These are phyloP conservation scores for Xylota sylvarum DNA, from an alignment of 2,888 invertebrate genomes.

Conservation along the genomic window DNA sequence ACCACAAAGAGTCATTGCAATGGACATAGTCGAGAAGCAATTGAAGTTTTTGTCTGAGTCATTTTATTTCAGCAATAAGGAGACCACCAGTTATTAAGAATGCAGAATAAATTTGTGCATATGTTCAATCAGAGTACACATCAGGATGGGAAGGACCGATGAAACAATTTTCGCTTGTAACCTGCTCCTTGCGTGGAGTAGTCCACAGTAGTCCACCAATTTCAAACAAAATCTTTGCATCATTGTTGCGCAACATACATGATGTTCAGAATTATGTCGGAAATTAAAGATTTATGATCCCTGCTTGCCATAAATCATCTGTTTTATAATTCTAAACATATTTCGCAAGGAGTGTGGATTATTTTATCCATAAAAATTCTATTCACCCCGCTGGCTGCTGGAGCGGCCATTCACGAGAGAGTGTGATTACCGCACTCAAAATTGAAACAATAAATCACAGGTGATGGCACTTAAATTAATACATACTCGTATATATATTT, in stretches of 20 bases:
- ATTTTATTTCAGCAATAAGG: no score
- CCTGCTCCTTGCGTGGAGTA: no score
- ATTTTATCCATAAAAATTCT: slow-evolving; percentile 7
- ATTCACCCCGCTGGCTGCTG: neutral
- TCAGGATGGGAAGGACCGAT: no score
- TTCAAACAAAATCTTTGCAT: neutral
- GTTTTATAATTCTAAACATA: neutral
- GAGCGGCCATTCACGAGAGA: neutral
- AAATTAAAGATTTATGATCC: slow-evolving; percentile 22
- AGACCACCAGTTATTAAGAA: no score
- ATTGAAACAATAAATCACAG: slow-evolving; percentile 40
- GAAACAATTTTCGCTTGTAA: no score
- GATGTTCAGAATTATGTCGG: neutral
- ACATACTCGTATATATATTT: neutral
- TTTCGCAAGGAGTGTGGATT: neutral
- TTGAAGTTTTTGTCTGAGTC: no score
- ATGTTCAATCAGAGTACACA: no score
- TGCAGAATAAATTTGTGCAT: no score
- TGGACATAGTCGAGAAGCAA: no score
- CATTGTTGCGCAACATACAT: slow-evolving; percentile 12
- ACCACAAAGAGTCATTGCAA: no score
- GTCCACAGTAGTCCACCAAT: neutral
- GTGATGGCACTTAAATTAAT: slow-evolving; percentile 39
- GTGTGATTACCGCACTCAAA: neutral
- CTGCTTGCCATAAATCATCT: slow-evolving; percentile 19